Conservation (phyloP, 1,140 invertebrate genomes). For the Telenomus remus region DNA sequence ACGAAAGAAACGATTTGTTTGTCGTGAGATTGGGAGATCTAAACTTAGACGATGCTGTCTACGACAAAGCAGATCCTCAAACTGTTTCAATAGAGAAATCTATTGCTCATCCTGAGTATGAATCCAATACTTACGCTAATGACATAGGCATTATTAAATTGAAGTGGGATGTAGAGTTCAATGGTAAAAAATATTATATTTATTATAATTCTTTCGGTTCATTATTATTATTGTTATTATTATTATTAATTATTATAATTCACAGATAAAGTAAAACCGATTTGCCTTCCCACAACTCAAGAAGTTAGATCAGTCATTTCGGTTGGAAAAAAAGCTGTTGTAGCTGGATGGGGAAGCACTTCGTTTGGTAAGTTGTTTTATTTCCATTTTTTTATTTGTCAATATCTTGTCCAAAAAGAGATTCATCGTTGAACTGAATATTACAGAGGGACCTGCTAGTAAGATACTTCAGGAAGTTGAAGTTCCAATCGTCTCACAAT, state of each 20-base stretch:
- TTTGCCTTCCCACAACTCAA: constrained; percentile 82
- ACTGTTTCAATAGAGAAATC: constrained; percentile 79
- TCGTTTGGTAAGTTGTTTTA: constrained; percentile 80
- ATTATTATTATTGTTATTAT: too few species aligned
- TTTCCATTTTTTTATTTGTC: too few species aligned
- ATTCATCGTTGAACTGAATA: constrained; percentile 9
- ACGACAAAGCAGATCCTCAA: constrained; percentile 79
- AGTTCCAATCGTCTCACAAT: constrained; percentile 79
- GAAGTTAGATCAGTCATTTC: constrained; percentile 74
- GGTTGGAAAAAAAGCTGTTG: constrained; percentile 77
- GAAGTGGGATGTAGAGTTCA: constrained; percentile 75
- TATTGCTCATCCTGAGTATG: constrained; percentile 82
- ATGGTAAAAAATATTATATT: constrained; percentile 77
- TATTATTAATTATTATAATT: too few species aligned
- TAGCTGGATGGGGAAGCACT: constrained; percentile 86
- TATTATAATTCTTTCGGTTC: too few species aligned
- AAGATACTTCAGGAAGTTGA: constrained; percentile 81
- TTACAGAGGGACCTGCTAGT: constrained; percentile 80
- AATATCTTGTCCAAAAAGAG: too few species aligned
- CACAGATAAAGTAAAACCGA: constrained; percentile 82
- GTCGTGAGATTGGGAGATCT: constrained; percentile 84
- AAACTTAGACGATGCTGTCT: constrained; percentile 76
- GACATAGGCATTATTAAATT: constrained; percentile 87
- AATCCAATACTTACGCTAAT: constrained; percentile 79
- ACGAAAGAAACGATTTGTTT: constrained; percentile 76